Evolutionary conservation across 2,113 vertebrate genomes (phyloP), one percentile per base, ranked within the genome.

Genomic region (Salvelinus namaycush): DNA sequence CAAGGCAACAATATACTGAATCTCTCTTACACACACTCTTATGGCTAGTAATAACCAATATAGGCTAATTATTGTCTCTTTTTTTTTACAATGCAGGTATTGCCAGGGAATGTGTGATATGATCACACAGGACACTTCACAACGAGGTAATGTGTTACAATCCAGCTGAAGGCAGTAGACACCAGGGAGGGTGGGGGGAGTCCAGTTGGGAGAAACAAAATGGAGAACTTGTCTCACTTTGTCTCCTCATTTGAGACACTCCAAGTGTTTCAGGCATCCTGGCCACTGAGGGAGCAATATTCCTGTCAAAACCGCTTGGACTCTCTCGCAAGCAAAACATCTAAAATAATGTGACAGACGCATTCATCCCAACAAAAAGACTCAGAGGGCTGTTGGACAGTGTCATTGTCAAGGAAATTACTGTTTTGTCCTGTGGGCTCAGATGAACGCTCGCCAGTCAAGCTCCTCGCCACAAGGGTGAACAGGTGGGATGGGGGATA

Each of bases 251-350:
- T 86, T 85, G 26, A 26, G 26, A 26, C 26, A 26, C 24, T 26
- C 26, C 70, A 76, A 73, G 83, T 12, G 49, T 73, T 62, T 49
- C 72, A 79, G 79, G 74, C 66, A 39, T 62, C 68, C 14, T 51
- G 67, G 71, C 71, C 34, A 73, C 75, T 59, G 62, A 31, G 66
- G 68, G 75, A 70, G 77, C 82, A 83, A 80, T 22, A 78, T 70
- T 77, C 71, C 84, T 85, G 89, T 91, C 90, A 87, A 70, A 83
- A 83, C 44, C 66, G 62, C 76, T 86, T n/a, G 79, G 73, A 39
- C 71, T 82, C 81, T 72, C 67, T 60, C 59, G 1, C 66, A 9
- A 44, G 66, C 44, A 71, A 39, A 54, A 49, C 59, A 39, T 29
- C 31, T 26, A 16, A 24, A 39, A 49, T 57, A 26, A 31, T 11